Evolutionary conservation across 2,797 vertebrate species (phyloP).

Genomic region (Phalloptychus januarius): DNA sequence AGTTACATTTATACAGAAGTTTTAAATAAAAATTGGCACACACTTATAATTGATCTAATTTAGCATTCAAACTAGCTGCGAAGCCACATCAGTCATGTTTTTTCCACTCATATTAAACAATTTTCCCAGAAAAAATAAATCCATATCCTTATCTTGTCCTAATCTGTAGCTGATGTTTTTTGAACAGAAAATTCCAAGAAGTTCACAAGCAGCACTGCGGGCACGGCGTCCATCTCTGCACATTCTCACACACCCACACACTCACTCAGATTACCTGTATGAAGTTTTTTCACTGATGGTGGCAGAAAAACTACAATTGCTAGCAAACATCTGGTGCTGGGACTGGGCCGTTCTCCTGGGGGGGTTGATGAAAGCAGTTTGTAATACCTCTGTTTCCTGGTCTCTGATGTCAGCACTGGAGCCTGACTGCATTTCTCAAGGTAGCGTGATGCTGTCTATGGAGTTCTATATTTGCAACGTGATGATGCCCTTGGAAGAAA

Average conservation of each 20-base stretch:
- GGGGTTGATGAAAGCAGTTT: conserved; percentile 40
- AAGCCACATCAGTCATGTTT: not conserved
- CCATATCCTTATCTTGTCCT: not conserved
- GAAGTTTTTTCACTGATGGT: conserved; percentile 64
- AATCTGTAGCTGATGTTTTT: not conserved
- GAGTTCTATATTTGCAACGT: conserved; percentile 9
- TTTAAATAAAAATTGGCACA: not conserved
- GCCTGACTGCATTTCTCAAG: conserved; percentile 39
- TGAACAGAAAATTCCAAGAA: not conserved
- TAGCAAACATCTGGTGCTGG: conserved; percentile 68
- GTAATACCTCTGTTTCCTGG: conserved; percentile 24
- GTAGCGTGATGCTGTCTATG: conserved; percentile 12
- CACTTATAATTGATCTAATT: not conserved
- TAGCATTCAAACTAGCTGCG: not conserved
- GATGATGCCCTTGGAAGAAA: conserved; percentile 12
- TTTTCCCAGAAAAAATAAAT: not conserved
- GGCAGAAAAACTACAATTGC: conserved; percentile 66
- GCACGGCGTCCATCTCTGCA: not conserved
- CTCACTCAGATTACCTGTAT: conserved; percentile 11
- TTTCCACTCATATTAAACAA: not conserved
- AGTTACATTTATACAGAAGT: not conserved
- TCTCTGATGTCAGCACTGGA: conserved; percentile 37
- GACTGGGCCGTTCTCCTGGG: conserved; percentile 40
- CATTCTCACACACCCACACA: not conserved
- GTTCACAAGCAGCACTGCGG: not conserved